Conservation (phyloP, 1,140 invertebrate species). For the Maniola jurtina region DNA sequence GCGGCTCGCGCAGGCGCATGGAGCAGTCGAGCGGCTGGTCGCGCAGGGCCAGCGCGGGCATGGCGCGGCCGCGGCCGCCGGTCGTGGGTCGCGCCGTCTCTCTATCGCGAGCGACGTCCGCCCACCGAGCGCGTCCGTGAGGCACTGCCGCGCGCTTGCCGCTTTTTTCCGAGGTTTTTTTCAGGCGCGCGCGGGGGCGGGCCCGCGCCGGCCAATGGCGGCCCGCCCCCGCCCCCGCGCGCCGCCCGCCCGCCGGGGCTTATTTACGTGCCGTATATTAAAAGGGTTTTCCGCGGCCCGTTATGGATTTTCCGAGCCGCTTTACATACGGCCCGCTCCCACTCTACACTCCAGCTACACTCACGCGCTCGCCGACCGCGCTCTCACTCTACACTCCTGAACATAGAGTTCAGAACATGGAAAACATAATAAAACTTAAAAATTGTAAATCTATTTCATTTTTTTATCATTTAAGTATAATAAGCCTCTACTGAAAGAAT, state of each 20-base stretch:
- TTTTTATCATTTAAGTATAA: no score
- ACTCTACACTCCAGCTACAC: not conserved
- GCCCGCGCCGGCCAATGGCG: constrained; percentile 43
- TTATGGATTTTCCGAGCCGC: constrained; percentile 71
- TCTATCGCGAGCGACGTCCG: constrained; percentile 53
- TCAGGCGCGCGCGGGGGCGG: constrained; percentile 44
- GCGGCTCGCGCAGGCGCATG: constrained; percentile 70
- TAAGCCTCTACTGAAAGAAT: no score
- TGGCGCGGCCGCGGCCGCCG: constrained; percentile 71
- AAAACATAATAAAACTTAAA: no score
- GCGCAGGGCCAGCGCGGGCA: constrained; percentile 74
- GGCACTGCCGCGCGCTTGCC: constrained; percentile 63
- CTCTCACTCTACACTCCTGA: no score
- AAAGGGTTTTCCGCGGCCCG: constrained; percentile 75
- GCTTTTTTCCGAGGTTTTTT: constrained; percentile 66
- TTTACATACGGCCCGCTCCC: constrained; percentile 58
- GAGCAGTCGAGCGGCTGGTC: constrained; percentile 75
- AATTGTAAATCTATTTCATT: no score
- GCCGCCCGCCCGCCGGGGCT: constrained; percentile 39
- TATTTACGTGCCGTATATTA: constrained; percentile 77
- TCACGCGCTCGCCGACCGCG: not conserved
- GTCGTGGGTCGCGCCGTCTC: constrained; percentile 64
- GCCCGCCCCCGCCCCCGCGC: constrained; percentile 35
- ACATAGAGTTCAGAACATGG: no score
- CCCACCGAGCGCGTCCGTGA: constrained; percentile 64